Conservation (phyloP, 1,140 invertebrate species). For the Rhysida immarginata region DNA sequence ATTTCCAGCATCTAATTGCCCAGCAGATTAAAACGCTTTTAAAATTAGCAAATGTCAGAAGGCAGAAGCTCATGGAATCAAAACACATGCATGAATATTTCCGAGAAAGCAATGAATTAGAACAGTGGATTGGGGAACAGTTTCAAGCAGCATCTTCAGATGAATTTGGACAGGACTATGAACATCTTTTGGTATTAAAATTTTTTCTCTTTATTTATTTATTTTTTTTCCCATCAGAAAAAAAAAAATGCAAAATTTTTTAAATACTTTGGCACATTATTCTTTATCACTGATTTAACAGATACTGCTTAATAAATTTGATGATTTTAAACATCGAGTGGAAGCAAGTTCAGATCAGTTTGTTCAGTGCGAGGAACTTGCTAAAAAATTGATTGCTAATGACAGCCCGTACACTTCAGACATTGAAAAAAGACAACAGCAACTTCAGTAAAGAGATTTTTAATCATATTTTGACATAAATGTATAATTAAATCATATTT, state of each 20-base stretch:
- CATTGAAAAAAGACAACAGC: slow-evolving; percentile 70
- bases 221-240: neutral
- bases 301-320: slow-evolving; percentile 51
- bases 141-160: slow-evolving; percentile 76
- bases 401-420: slow-evolving; percentile 77
- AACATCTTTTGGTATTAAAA: slow-evolving; percentile 63
- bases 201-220: slow-evolving; percentile 8
- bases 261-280: neutral
- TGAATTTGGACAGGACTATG: slow-evolving; percentile 94
- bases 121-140: slow-evolving; percentile 89
- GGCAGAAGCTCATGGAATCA: slow-evolving; percentile 74
- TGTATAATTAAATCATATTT: no score
- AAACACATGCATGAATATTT: slow-evolving; percentile 86
- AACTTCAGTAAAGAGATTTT: slow-evolving; percentile 64
- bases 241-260: slow-evolving; percentile 4
- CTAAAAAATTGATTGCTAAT: slow-evolving; percentile 72
- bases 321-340: slow-evolving; percentile 82
- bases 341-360: slow-evolving; percentile 83
- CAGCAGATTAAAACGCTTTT: slow-evolving; percentile 68
- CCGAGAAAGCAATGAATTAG: slow-evolving; percentile 72
- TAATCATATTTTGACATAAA: neutral
- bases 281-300: neutral
- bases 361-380: slow-evolving; percentile 78
- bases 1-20: slow-evolving; percentile 28
- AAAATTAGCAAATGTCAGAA: slow-evolving; percentile 57